phyloP scores from a whole-genome alignment of 2,888 invertebrate genomes.

The Hofmannophila pseudospretella region DNA sequence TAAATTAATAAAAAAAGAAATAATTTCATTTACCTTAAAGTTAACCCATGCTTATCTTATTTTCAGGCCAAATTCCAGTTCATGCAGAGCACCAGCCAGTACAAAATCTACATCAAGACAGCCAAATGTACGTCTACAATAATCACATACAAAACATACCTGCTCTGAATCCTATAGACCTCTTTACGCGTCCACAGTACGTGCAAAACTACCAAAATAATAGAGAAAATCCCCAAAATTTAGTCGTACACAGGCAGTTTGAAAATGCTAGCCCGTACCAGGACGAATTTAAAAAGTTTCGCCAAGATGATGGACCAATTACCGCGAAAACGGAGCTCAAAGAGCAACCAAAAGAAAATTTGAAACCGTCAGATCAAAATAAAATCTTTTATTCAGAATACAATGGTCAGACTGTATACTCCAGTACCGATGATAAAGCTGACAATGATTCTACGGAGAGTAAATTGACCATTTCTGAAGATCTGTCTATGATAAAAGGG shows the following conservation, averaged over 20 bases:
- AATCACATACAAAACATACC: constrained; percentile 43
- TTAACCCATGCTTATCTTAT: too few species aligned
- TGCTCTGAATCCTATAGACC: constrained; percentile 38
- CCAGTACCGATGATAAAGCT: constrained; percentile 28
- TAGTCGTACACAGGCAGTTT: constrained; percentile 58
- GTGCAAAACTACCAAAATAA: constrained; percentile 41
- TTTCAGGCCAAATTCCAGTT: constrained; percentile 53
- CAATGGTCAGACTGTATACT: constrained; percentile 15
- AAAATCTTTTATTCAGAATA: constrained; percentile 44
- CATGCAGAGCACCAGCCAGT: constrained; percentile 27
- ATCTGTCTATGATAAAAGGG: constrained; percentile 53
- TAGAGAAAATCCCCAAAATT: constrained; percentile 63
- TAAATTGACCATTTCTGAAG: constrained; percentile 37
- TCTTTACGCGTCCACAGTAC: constrained; percentile 51
- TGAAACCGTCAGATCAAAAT: constrained; percentile 55
- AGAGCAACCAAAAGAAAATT: constrained; percentile 60
- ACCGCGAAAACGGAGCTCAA: constrained; percentile 33
- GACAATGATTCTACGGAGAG: constrained; percentile 34
- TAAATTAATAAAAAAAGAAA: too few species aligned
- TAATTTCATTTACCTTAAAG: too few species aligned
- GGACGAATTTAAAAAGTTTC: constrained; percentile 50
- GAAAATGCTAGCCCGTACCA: constrained; percentile 49
- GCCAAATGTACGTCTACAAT: constrained; percentile 49
- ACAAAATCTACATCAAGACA: constrained; percentile 32
- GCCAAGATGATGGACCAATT: constrained; percentile 30